Evolutionary conservation across 2,113 vertebrate species (phyloP), one percentile per base, ranked within the genome.

Genomic region (Hypanus sabinus): DNA sequence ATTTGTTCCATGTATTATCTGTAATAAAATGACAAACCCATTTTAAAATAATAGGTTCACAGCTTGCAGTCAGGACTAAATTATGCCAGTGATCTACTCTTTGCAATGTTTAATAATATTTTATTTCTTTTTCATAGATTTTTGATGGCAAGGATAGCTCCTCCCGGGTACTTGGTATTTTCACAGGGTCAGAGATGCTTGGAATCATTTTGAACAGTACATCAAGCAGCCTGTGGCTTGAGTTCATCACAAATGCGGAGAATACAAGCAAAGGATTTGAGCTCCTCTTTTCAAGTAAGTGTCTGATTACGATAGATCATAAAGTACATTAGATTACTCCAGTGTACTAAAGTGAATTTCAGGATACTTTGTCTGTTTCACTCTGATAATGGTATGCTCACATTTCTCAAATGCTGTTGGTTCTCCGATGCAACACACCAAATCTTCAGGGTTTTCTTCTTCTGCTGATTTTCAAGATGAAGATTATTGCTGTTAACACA

Each of bases 261-360:
- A 99, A 99, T 96, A 99, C 98, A 85, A 99, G 98, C 94, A 98
- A 98, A 95, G 99, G 99, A 95, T 99, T 99, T 46, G 98, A 99
- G 95, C 96, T 99, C 94, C 98, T 98, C 94, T 99, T 98, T 94
- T 98, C 97, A n/a, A 99, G 99, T 99, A 96, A 98, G 98, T 96
- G 1, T 22, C 3, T 9, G 6, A 88, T 24, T 7, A 94, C 60
- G 75, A 30, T 27, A 46, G 22, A 36, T 93, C 33, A 62, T 33
- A 18, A 73, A 71, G 3, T 27, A 36, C 30, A 38, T 73, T 93
- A 46, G 22, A 38, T 93, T 24, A 36, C 8, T 16, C 2, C 36
- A 24, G 36, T 27, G 14, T 20, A 68, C 30, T 46, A 33, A 9
- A 71, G 90, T 24, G 65, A 92, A 11, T 87, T 38, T 71, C 20